phyloP scores from a whole-genome alignment of 2,888 invertebrate species.

The Mechanitis mazaeus region DNA sequence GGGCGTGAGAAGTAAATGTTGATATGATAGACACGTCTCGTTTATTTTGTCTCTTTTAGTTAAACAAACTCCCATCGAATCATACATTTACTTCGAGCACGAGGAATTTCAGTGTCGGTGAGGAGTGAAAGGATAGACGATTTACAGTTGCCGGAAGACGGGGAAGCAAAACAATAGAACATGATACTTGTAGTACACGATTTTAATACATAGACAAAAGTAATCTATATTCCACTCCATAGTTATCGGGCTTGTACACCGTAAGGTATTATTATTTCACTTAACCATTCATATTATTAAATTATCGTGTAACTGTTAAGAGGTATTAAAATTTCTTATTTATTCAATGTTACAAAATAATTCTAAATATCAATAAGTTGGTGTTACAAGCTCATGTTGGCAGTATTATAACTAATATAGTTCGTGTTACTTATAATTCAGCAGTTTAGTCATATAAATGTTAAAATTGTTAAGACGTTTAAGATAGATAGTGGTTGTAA shows the following conservation, averaged over 20 bases:
- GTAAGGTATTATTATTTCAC: background rate
- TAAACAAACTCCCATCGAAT: conserved; percentile 26
- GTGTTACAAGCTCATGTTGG: conserved; percentile 31
- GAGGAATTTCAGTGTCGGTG: conserved; percentile 51
- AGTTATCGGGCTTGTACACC: conserved; percentile 29
- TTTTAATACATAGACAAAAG: conserved; percentile 45
- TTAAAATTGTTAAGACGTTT: conserved; percentile 49
- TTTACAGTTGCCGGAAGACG: conserved; percentile 64
- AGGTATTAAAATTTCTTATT: conserved; percentile 10
- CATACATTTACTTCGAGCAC: conserved; percentile 59
- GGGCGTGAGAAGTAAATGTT: conserved; percentile 51
- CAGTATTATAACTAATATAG: conserved; percentile 63
- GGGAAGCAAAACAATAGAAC: conserved; percentile 62
- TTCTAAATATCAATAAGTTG: conserved; percentile 26
- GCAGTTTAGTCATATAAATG: conserved; percentile 33
- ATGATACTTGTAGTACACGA: conserved; percentile 44
- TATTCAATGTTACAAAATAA: conserved; percentile 32
- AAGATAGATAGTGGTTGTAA: conserved; percentile 50
- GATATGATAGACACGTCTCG: conserved; percentile 34
- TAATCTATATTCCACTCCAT: conserved; percentile 35
- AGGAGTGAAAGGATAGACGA: conserved; percentile 65
- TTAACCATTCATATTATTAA: too few relatives aligned
- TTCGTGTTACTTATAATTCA: conserved; percentile 39
- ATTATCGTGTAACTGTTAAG: background rate
- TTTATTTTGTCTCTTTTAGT: conserved; percentile 18